phyloP scores from a whole-genome alignment of 2,888 invertebrate species.

The Hipparchia sbordonii region DNA sequence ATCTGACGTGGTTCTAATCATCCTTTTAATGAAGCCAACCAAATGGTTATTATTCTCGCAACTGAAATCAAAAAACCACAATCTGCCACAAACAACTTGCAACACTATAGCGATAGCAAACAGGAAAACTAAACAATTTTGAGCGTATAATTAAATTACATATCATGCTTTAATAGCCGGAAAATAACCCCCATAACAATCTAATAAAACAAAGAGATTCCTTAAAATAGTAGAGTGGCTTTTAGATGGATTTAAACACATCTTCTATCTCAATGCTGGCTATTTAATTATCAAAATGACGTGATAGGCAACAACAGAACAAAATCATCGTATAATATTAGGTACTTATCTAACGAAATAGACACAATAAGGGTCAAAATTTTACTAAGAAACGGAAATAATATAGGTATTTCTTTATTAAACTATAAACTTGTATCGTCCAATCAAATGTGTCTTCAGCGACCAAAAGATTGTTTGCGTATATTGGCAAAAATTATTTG shows the following conservation, averaged over 20 bases:
- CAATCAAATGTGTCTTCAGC: no score
- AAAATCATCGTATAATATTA: no score
- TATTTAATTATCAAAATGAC: no score
- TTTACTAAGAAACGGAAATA: no score
- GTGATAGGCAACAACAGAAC: no score
- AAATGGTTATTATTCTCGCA: background rate
- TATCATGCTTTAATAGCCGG: background rate
- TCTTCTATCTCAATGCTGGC: no score
- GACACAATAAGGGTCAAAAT: no score
- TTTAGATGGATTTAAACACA: background rate
- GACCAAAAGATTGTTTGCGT: no score
- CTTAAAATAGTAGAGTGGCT: background rate
- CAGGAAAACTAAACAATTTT: constrained; percentile 6
- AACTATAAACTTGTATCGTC: no score
- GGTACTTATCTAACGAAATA: no score
- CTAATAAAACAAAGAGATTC: background rate
- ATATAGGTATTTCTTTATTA: no score
- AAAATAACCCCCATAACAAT: background rate
- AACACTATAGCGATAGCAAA: background rate
- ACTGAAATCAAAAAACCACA: constrained; percentile 12
- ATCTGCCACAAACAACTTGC: constrained; percentile 6
- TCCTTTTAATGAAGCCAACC: constrained; percentile 4
- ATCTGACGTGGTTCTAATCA: constrained; percentile 2
- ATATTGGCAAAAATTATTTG: no score
- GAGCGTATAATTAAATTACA: background rate